A percentile compares a stretch with the other conserved stretches of the same genome.
Conservation (phyloP, 37 sponge, comb jelly and placozoan species). For the Spongia lamella region DNA sequence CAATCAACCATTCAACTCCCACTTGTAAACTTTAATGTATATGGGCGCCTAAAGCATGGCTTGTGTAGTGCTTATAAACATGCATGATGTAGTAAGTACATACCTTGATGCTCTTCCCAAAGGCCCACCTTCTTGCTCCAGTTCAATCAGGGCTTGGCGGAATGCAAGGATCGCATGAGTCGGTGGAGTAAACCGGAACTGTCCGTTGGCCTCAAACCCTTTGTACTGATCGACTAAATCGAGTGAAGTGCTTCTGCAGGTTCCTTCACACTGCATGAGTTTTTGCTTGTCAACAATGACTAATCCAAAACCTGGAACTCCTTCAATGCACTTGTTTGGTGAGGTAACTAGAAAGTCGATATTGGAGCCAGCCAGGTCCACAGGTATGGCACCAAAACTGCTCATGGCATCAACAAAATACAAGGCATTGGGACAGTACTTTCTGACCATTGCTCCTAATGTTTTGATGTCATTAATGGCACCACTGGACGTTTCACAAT, state of each 20-base stretch:
- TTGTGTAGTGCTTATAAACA: no score
- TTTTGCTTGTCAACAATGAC: slow-evolving; percentile 7
- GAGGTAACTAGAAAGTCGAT: slow-evolving; percentile 21
- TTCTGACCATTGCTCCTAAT: slow-evolving; percentile 1
- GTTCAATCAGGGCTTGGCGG: slow-evolving; percentile 14
- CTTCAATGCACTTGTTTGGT: slow-evolving; percentile 24
- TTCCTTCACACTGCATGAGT: not conserved
- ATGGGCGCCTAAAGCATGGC: no score
- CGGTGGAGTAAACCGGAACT: slow-evolving; percentile 37
- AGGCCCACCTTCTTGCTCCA: slow-evolving; percentile 10
- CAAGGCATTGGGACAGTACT: not conserved
- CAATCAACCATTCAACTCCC: no score
- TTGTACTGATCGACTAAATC: slow-evolving; percentile 8
- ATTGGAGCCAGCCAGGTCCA: not conserved
- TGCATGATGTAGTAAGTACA: not conserved
- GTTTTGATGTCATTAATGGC: not conserved
- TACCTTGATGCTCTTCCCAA: not conserved
- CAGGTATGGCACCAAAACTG: slow-evolving; percentile 17
- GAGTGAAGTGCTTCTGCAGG: not conserved
- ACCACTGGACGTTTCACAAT: slow-evolving; percentile 21
- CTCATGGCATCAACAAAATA: slow-evolving; percentile 31
- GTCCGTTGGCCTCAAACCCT: slow-evolving; percentile 10
- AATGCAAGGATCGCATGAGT: slow-evolving; percentile 23
- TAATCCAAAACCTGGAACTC: slow-evolving; percentile 20
- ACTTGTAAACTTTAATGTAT: no score